phyloP scores from a whole-genome alignment of 2,797 vertebrate genomes.

The Carduelis carduelis region DNA sequence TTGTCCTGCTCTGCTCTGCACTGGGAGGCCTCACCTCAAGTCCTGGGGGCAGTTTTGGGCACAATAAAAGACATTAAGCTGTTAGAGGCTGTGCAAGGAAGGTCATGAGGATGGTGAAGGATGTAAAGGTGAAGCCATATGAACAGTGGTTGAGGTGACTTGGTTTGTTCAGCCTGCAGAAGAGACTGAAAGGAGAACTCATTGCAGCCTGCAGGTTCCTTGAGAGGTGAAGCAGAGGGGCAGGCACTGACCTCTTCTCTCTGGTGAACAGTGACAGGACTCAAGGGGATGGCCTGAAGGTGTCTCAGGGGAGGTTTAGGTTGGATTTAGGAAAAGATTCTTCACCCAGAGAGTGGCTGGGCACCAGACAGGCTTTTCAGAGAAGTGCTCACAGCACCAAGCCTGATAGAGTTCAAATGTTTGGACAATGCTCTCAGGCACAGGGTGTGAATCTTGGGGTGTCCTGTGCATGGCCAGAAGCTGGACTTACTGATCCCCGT shows the following conservation, averaged over 20 bases:
- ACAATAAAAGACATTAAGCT: background rate
- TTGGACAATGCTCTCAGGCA: background rate
- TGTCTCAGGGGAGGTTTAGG: background rate
- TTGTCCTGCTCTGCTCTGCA: background rate
- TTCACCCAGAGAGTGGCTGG: background rate
- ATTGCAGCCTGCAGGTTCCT: background rate
- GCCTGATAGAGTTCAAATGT: background rate
- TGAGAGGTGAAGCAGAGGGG: background rate
- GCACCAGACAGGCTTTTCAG: background rate
- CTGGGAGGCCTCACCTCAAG: rapidly evolving
- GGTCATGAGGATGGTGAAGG: background rate
- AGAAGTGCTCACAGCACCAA: background rate
- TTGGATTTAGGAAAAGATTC: background rate
- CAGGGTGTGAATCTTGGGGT: background rate
- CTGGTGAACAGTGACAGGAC: background rate
- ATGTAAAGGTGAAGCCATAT: rapidly evolving
- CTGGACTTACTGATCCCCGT: too few relatives aligned
- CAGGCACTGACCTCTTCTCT: background rate
- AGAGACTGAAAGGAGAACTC: background rate
- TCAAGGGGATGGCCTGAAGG: background rate
- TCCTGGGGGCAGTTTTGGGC: background rate
- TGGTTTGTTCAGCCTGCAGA: background rate
- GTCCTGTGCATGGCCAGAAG: background rate
- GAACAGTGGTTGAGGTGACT: background rate
- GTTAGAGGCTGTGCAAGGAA: background rate